Percentiles rank a stretch among this genome's conserved stretches.
Evolutionary conservation across 2,888 invertebrate genomes (phyloP).

Genomic region (Spicauda simplicius): DNA sequence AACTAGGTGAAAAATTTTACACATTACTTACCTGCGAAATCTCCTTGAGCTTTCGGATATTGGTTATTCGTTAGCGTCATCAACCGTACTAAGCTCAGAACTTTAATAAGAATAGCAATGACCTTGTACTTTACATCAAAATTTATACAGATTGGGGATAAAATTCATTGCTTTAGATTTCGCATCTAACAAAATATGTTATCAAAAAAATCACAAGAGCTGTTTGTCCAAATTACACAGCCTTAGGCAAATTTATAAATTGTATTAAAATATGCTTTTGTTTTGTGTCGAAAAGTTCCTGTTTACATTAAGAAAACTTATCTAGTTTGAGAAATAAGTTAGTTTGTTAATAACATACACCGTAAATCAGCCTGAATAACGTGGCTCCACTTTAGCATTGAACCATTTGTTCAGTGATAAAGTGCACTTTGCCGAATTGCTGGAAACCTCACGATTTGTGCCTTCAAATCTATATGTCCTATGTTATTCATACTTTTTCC

Average conservation of each 20-base stretch:
- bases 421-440: conserved; percentile 58
- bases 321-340: background rate
- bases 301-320: background rate
- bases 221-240: too few species aligned
- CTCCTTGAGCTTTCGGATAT: background rate
- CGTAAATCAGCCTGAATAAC: conserved; percentile 60
- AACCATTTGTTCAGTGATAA: conserved; percentile 49
- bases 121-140: background rate
- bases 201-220: too few species aligned
- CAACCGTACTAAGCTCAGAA: background rate
- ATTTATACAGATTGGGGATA: too few species aligned
- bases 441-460: conserved; percentile 39
- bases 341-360: conserved; percentile 3
- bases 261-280: too few species aligned
- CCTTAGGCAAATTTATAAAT: too few species aligned
- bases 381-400: conserved; percentile 46
- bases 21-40: conserved; percentile 2
- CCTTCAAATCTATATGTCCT: conserved; percentile 25
- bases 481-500: background rate
- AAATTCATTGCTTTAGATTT: too few species aligned
- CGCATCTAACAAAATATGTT: too few species aligned
- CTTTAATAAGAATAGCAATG: background rate
- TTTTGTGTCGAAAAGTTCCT: background rate
- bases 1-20: conserved; percentile 21
- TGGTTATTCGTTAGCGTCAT: background rate